Evolutionary conservation across 2,888 invertebrate genomes (phyloP).

Genomic region (Stramonita haemastoma): DNA sequence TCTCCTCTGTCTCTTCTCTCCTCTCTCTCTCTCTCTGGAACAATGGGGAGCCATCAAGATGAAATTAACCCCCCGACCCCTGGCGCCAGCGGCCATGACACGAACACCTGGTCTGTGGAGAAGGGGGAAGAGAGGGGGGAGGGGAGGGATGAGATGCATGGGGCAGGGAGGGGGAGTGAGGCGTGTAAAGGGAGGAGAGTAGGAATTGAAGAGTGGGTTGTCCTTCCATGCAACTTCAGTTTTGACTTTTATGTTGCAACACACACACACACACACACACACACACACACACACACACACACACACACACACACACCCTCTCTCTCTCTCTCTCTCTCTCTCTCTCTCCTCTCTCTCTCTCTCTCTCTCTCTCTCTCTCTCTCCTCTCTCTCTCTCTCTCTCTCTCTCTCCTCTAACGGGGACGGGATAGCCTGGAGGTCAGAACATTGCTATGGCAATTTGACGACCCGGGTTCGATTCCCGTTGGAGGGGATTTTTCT

Average conservation of each 20-base stretch:
- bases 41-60: slow-evolving; percentile 20
- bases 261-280: too few relatives aligned
- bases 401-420: background rate
- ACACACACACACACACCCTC: background rate
- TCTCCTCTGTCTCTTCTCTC: background rate
- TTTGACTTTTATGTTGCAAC: too few relatives aligned
- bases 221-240: too few relatives aligned
- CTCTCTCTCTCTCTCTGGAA: background rate
- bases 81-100: background rate
- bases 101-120: slow-evolving; percentile 14
- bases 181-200: too few relatives aligned
- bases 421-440: too few relatives aligned
- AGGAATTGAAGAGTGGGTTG: too few relatives aligned
- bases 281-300: background rate
- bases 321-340: too few relatives aligned
- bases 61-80: slow-evolving; percentile 10
- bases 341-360: background rate
- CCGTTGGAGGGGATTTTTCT: too few relatives aligned
- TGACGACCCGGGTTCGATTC: too few relatives aligned
- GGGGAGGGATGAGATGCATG: background rate
- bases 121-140: background rate
- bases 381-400: background rate
- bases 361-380: background rate
- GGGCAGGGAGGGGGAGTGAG: too few relatives aligned
- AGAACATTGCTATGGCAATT: too few relatives aligned